Base-by-base conservation (phyloP, 2,888 invertebrate species). In the Loripinus fragilis region DNA sequence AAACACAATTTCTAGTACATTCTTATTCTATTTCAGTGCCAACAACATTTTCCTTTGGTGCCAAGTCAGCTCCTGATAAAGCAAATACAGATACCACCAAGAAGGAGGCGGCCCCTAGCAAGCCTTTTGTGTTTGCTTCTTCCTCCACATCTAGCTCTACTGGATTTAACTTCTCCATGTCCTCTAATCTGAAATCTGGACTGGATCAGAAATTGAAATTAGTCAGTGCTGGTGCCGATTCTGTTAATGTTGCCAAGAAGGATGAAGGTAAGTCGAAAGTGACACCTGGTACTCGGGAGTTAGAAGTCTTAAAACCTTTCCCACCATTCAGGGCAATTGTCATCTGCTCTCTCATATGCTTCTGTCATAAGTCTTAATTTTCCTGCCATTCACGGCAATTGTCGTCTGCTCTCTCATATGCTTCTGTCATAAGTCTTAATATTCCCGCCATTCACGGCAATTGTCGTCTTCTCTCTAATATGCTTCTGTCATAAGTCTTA, bases 121-220 rank as follows among this genome's bases (percentile, higher is more conserved):
- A 60, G 33, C 60, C 60, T 7, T 60, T 60, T 33, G 33, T 33
- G 3, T 60, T 60, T 33, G 33, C 60, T 17, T 33, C 60, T 12
- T 3, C 17, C 17, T 33, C 33, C 5, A 55, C 55, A 12, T 33
- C 30, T 3, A 33, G 33, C 3, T 10, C 17, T 10, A 60, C 33
- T 60, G 60, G 60, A 12, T 60, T 60, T 60, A 33, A 60, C 33
- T 60, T 60, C 33, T 17, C 60, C 30, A 60, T 60, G 60, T 12
- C 60, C 8, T 25, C 52, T 8, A 25, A 25, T 23, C 25, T 52
- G 25, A 52, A 52, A 60, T 15, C 33, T 33, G 60, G 20, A 17
- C 17, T 5, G 20, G 60, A 60, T 12, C 55, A 55, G 55, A 55
- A 25, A 12, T 2, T 2, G 12, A n/a, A n/a, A 5, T 28, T 55